phyloP scores from a whole-genome alignment of 1,140 invertebrate species.

The Leptinotarsa texana region DNA sequence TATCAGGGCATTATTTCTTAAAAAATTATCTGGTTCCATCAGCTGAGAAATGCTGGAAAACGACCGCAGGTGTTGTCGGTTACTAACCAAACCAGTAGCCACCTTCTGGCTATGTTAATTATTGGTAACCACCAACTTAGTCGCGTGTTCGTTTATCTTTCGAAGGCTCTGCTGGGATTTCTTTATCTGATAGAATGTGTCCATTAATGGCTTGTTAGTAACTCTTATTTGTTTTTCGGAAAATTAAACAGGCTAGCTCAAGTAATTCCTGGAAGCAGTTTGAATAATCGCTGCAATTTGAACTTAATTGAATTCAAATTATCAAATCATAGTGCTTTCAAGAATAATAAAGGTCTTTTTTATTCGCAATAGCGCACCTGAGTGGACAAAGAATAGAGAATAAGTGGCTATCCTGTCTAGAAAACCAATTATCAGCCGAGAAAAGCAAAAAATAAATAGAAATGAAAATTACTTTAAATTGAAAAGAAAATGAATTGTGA shows the following conservation, averaged over 20 bases:
- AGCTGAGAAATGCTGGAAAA: background rate
- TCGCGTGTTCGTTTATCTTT: conserved; percentile 3
- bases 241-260: background rate
- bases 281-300: background rate
- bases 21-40: too few relatives aligned
- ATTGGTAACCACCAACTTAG: background rate
- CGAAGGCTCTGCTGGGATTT: background rate
- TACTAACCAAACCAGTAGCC: background rate
- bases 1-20: too few relatives aligned
- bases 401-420: too few relatives aligned
- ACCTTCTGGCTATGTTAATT: conserved; percentile 5
- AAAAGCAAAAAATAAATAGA: too few relatives aligned
- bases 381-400: too few relatives aligned
- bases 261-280: background rate
- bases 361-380: too few relatives aligned
- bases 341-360: too few relatives aligned
- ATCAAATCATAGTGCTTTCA: too few relatives aligned
- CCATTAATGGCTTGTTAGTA: conserved; percentile 8
- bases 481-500: too few relatives aligned
- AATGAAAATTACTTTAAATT: too few relatives aligned
- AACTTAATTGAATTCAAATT: background rate
- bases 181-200: conserved; percentile 4
- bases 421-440: too few relatives aligned
- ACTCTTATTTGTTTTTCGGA: background rate
- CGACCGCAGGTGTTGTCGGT: background rate